Evolutionary conservation across 2,888 invertebrate genomes (phyloP).

Genomic region (Trilocha varians): DNA sequence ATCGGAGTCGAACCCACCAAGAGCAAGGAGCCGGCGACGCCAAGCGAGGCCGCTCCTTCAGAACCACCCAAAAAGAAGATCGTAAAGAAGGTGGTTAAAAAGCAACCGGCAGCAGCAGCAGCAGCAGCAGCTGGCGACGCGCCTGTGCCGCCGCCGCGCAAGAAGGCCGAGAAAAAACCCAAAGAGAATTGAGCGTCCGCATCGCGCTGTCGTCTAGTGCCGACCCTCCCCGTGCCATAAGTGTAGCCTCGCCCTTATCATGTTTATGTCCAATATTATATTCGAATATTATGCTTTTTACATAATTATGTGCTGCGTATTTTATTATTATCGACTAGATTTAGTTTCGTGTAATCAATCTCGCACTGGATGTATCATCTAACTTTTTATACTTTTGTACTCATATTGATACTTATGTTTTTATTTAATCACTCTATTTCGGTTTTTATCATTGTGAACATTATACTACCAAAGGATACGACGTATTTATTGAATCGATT

Average conservation of each 20-base stretch:
- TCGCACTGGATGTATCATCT: conserved; percentile 42
- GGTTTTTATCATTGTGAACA: conserved; percentile 27
- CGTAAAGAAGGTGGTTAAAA: conserved; percentile 69
- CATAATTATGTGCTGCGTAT: conserved; percentile 43
- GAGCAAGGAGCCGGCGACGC: conserved; percentile 23
- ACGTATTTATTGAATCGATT: conserved; percentile 55
- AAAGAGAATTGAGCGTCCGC: conserved; percentile 62
- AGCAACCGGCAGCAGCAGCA: conserved; percentile 53
- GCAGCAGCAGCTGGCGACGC: conserved; percentile 44
- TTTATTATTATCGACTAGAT: conserved; percentile 28
- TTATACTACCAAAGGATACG: conserved; percentile 49
- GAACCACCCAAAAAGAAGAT: conserved; percentile 53
- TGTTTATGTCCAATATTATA: conserved; percentile 48
- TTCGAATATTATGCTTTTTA: conserved; percentile 51
- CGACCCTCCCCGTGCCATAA: conserved; percentile 56
- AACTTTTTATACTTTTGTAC: conserved; percentile 40
- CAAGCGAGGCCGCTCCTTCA: conserved; percentile 14
- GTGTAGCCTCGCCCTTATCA: conserved; percentile 46
- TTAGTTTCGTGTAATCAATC: conserved; percentile 40
- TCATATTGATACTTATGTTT: conserved; percentile 31
- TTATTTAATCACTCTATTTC: conserved; percentile 30
- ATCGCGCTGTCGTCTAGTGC: conserved; percentile 44
- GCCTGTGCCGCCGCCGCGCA: conserved; percentile 70
- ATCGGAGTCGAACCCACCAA: conserved; percentile 56
- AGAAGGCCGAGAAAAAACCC: conserved; percentile 72